These are phyloP conservation scores for Galeruca laticollis DNA, from an alignment of 2,888 invertebrate species.

Conservation along the genomic window DNA sequence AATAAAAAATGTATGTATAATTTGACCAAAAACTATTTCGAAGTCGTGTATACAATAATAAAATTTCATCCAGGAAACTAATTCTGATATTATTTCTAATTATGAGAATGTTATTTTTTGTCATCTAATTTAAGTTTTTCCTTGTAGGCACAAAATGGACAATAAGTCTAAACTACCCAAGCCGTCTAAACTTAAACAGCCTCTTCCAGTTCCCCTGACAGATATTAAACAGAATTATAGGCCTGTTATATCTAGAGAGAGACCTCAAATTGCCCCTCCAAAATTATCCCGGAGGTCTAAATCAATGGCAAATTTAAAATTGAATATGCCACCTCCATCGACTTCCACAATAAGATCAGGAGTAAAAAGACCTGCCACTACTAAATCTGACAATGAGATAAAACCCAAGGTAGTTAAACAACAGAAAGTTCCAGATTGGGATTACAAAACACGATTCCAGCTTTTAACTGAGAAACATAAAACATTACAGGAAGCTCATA, in stretches of 20 bases:
- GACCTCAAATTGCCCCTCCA: neutral
- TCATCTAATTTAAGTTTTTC: neutral
- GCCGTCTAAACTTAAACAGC: conserved; percentile 28
- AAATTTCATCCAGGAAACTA: too few relatives aligned
- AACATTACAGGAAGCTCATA: conserved; percentile 68
- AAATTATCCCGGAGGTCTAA: conserved; percentile 41
- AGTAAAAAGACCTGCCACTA: conserved; percentile 36
- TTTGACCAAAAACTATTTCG: too few relatives aligned
- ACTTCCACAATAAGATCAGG: conserved; percentile 8
- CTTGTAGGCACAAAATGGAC: conserved; percentile 18
- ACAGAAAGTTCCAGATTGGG: conserved; percentile 54
- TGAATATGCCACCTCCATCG: conserved; percentile 11
- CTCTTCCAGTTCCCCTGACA: conserved; percentile 16
- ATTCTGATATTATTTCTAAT: neutral
- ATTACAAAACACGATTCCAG: conserved; percentile 71
- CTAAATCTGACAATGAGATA: conserved; percentile 35
- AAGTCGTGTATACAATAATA: too few relatives aligned
- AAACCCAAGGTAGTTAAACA: conserved; percentile 51
- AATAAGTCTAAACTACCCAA: conserved; percentile 37
- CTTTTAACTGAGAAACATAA: conserved; percentile 74
- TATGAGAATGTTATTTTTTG: neutral
- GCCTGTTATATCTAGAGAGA: neutral
- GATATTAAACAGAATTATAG: conserved; percentile 21
- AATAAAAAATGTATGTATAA: too few relatives aligned
- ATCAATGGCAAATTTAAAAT: conserved; percentile 43